Conservation (phyloP, 2,797 vertebrate genomes). For the Euphonia xanthogaster region DNA sequence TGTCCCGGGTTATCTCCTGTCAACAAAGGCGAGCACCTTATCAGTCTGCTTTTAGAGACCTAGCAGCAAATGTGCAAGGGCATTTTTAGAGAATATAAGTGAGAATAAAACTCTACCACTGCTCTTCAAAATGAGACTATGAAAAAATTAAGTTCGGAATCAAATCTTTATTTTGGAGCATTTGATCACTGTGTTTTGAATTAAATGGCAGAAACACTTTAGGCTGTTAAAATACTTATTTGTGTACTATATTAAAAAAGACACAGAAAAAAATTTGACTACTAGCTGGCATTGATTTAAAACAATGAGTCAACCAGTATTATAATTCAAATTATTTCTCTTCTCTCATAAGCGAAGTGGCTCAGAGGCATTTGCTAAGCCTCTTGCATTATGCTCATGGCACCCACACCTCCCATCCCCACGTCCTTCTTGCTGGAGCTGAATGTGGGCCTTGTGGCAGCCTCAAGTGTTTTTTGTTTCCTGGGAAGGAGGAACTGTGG, state of each 20-base stretch:
- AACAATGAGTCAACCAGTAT: background rate
- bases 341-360: background rate
- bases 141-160: background rate
- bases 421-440: background rate
- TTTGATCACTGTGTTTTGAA: background rate
- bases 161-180: background rate
- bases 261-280: background rate
- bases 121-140: background rate
- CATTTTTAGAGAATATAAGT: background rate
- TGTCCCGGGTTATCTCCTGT: background rate
- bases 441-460: background rate
- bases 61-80: background rate
- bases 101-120: background rate
- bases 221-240: background rate
- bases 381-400: background rate
- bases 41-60: background rate
- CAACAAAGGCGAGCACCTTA: background rate
- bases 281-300: background rate
- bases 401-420: fast-evolving
- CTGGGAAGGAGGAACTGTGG: background rate
- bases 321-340: background rate
- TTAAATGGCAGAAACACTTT: background rate
- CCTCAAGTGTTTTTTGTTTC: background rate
- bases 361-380: background rate
- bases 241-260: background rate